A percentile compares a stretch with the other conserved stretches of the same genome.
Evolutionary conservation across 2,888 invertebrate species (phyloP).

Genomic region (Steinernema hermaphroditum): DNA sequence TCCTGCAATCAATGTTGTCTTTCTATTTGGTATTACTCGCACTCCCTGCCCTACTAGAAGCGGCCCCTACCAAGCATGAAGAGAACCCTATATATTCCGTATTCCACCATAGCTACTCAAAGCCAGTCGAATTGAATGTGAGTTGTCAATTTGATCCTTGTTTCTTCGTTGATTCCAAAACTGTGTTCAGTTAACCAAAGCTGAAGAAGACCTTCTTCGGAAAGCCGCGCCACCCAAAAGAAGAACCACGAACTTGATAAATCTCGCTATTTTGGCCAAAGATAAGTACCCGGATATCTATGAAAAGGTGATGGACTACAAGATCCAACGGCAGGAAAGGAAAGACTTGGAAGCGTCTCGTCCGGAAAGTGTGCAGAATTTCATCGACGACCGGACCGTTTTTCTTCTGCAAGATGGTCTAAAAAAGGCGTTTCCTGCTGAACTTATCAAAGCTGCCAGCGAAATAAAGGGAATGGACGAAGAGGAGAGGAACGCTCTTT

Average conservation of each 20-base stretch:
- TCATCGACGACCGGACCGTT: constrained; percentile 21
- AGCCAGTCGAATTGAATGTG: constrained; percentile 5
- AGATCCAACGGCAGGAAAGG: constrained; percentile 9
- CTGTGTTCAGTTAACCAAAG: not conserved
- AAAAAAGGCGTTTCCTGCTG: not conserved
- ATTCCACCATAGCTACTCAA: constrained; percentile 1
- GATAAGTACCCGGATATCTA: constrained; percentile 10
- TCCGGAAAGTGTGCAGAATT: not conserved
- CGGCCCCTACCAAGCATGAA: not conserved
- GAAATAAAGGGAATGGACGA: not conserved
- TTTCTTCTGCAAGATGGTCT: not conserved
- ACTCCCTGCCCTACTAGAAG: too few species aligned
- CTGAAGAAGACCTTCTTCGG: constrained; percentile 5
- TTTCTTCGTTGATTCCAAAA: not conserved
- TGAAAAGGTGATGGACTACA: constrained; percentile 21
- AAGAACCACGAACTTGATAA: not conserved
- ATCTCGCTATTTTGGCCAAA: not conserved
- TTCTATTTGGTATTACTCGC: too few species aligned
- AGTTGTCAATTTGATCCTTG: not conserved
- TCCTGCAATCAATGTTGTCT: too few species aligned
- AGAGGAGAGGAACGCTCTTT: not conserved
- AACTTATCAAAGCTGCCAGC: not conserved
- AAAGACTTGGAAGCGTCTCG: not conserved
- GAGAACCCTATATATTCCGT: not conserved
- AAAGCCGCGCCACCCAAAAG: not conserved